Evolutionary conservation across 2,888 invertebrate genomes (phyloP), one percentile per base, ranked within the genome.

Genomic region (Morpho achilles): DNA sequence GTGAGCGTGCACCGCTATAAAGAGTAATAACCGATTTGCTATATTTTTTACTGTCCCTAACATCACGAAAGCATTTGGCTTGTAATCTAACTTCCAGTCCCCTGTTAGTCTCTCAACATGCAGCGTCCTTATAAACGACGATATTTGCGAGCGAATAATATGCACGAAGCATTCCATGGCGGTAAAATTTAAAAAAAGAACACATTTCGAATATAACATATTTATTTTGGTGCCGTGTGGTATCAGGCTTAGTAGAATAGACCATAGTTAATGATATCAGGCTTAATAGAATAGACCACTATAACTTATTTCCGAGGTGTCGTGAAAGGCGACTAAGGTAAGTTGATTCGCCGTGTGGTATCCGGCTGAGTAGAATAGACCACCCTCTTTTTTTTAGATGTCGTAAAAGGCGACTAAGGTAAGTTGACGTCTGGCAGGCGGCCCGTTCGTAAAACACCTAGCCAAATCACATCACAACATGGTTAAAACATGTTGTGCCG

Each of bases 31-130:
- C 74, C 68, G 73, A 45, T 83, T 82, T 73, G 76, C 84, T 78
- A 84, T 84, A 82, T 86, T 88, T 86, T 89, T 88, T 86, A 86
- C 81, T 79, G 81, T 79, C 69, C 66, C 69, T 64, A 69, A 75
- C 69, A 80, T 80, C 87, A 87, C 87, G 88, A 68, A 72, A 65
- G 61, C 62, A 53, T 67, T 49, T 59, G 52, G 53, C 53, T 50
- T 58, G 60, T 57, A 67, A 60, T 63, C 64, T 66, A 64, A 62
- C 69, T 72, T 70, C 71, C 70, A 69, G 75, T 72, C 63, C 59
- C 58, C 64, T 65, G 62, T 64, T 65, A 65, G 65, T 60, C 65
- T 57, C 65, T 61, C 66, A 67, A 66, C 71, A 89, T 90, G 89
- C 87, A 87, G 70, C 79, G 87, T 41, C 88, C 88, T 42, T 86